Base-by-base conservation (phyloP, 2,797 vertebrate species). In the Sternotherus odoratus region DNA sequence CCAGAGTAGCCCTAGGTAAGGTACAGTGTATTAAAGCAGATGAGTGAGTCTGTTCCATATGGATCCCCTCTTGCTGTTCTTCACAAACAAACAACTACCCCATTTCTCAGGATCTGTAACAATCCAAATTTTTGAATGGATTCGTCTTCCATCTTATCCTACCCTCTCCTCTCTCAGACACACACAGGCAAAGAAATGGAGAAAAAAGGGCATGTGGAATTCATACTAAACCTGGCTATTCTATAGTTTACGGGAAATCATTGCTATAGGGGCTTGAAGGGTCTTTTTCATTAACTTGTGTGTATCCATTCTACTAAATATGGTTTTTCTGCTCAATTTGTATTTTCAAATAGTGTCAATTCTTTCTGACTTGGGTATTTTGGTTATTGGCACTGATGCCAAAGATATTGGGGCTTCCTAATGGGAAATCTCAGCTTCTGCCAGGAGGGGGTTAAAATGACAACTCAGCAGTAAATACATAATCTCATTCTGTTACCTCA, bases 61-160 rank as follows among this genome's bases (percentile, higher is more conserved):
- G 0, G 12, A 0, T 0, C 16, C 0, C 0, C 53, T 72, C 60
- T 46, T 50, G 43, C 46, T 0, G 0, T 13, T 92, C n/a, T 87
- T 7, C 77, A 43, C 79, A 49, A 57, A 24, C 81, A 56, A 17
- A 39, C 0, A 0, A 11, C 53, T 36, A 33, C 49, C 43, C 21
- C 75, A 21, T 92, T 3, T 5, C 39, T 89, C 33, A 77, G 49
- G 13, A 0, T 69, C n/a, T 15, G 19, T 77, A 49, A 50, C 1
- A 0, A 46, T 87, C 75, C 36, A 26, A 8, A 33, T 60, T 16
- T 72, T 56, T 72, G 30, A 13, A 2, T 77, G 48, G 48, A 48
- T 5, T 36, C 4, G 28, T 12, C 83, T 69, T n/a, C 63, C 83
- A 21, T 81, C 50, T 12, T 2, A 43, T 30, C 11, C 4, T 23